Conservation (phyloP, 2,797 vertebrate genomes). For the Scleropages formosus region DNA sequence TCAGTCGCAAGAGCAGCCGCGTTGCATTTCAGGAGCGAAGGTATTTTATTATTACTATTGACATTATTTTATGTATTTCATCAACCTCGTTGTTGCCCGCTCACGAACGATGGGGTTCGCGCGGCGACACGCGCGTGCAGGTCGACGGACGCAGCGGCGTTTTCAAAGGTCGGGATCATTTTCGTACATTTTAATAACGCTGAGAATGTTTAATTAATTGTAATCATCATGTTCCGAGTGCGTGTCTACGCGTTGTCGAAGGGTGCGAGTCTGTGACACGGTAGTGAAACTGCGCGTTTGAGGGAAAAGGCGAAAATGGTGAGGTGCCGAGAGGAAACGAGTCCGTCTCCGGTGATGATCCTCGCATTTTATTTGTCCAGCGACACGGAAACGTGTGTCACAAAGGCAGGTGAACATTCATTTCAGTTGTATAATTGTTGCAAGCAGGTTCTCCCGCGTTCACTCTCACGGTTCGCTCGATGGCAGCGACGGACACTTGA, state of each 20-base stretch:
- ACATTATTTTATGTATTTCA: constrained; percentile 46
- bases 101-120: constrained; percentile 47
- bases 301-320: no score
- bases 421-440: constrained; percentile 25
- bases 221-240: no score
- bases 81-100: constrained; percentile 61
- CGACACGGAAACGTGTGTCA: constrained; percentile 1
- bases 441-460: neutral
- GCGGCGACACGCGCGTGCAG: constrained; percentile 33
- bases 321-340: neutral
- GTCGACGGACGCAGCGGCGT: constrained; percentile 21
- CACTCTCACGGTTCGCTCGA: neutral
- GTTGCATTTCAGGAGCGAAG: constrained; percentile 62
- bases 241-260: no score
- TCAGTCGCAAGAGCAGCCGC: constrained; percentile 44
- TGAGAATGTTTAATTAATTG: no score
- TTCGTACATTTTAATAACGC: neutral
- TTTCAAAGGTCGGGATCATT: constrained; percentile 28
- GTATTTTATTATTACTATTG: constrained; percentile 46
- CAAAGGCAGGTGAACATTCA: constrained; percentile 31
- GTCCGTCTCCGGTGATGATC: neutral
- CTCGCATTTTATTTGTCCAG: neutral
- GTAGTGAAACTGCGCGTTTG: no score
- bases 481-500: no score
- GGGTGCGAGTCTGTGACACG: no score